These are phyloP conservation scores for Sogatella furcifera DNA, from an alignment of 1,140 invertebrate species.

Conservation along the genomic window DNA sequence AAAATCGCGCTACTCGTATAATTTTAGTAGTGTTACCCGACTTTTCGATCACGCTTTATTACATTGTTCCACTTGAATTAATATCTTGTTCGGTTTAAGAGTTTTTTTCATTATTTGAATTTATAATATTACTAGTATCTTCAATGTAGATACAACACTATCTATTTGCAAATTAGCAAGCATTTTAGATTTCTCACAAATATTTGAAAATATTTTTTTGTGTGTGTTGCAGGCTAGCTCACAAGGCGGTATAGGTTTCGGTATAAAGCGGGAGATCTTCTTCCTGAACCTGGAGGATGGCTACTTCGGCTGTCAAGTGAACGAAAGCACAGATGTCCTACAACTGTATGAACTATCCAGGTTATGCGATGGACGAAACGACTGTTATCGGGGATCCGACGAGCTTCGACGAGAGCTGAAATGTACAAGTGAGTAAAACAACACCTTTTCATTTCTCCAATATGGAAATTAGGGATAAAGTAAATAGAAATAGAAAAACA, in stretches of 20 bases:
- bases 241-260: conserved; percentile 64
- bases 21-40: too few species aligned
- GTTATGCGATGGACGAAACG: conserved; percentile 79
- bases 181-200: too few species aligned
- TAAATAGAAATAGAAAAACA: too few species aligned
- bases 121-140: too few species aligned
- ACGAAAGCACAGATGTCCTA: conserved; percentile 86
- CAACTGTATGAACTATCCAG: conserved; percentile 90
- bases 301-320: conserved; percentile 94
- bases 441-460: not conserved
- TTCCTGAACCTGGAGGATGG: conserved; percentile 94
- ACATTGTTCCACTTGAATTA: too few species aligned
- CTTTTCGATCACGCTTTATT: too few species aligned
- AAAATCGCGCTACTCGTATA: too few species aligned
- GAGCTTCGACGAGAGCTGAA: conserved; percentile 80
- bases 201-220: conserved; percentile 18
- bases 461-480: too few species aligned
- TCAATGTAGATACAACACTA: too few species aligned
- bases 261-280: conserved; percentile 82
- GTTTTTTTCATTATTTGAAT: too few species aligned
- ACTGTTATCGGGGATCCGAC: conserved; percentile 86
- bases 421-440: conserved; percentile 69
- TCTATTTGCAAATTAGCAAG: too few species aligned
- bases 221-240: conserved; percentile 51
- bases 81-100: too few species aligned